Evolutionary conservation across 2,888 invertebrate genomes (phyloP).

Genomic region (Tanytarsus gracilentus): DNA sequence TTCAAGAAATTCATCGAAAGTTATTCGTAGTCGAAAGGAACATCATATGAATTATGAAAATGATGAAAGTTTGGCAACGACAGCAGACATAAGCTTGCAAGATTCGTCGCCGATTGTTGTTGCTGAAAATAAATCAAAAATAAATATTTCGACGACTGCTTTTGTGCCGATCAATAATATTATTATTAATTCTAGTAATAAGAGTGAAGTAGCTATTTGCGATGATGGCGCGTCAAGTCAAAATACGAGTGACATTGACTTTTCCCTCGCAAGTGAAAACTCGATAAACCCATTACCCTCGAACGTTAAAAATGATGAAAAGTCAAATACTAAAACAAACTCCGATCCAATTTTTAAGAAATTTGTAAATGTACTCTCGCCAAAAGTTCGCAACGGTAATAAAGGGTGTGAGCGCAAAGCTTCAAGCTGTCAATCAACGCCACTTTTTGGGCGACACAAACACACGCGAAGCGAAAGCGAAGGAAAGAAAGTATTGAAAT

Average conservation of each 20-base stretch:
- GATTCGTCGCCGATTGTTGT: conserved; percentile 7
- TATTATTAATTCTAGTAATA: neutral
- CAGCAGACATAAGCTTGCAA: conserved; percentile 18
- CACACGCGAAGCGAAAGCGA: conserved; percentile 11
- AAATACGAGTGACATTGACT: conserved; percentile 27
- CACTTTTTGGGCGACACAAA: conserved; percentile 19
- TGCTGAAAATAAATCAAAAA: neutral
- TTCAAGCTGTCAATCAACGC: conserved; percentile 16
- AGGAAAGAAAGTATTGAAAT: conserved; percentile 12
- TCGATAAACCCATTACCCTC: conserved; percentile 16
- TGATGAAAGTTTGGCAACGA: conserved; percentile 24
- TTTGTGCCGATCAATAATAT: neutral
- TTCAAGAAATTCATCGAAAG: neutral
- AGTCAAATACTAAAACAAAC: neutral
- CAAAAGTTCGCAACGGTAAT: neutral
- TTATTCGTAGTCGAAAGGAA: neutral
- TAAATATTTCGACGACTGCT: neutral
- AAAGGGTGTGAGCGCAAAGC: neutral
- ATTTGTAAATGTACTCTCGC: conserved; percentile 1
- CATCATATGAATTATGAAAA: neutral
- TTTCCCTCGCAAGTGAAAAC: conserved; percentile 22
- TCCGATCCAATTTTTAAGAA: conserved; percentile 27
- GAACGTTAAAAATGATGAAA: neutral
- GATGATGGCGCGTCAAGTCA: conserved; percentile 24
- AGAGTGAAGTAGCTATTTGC: conserved; percentile 17